Conservation (phyloP, 1,140 invertebrate species). For the Drosophila gunungcola region DNA sequence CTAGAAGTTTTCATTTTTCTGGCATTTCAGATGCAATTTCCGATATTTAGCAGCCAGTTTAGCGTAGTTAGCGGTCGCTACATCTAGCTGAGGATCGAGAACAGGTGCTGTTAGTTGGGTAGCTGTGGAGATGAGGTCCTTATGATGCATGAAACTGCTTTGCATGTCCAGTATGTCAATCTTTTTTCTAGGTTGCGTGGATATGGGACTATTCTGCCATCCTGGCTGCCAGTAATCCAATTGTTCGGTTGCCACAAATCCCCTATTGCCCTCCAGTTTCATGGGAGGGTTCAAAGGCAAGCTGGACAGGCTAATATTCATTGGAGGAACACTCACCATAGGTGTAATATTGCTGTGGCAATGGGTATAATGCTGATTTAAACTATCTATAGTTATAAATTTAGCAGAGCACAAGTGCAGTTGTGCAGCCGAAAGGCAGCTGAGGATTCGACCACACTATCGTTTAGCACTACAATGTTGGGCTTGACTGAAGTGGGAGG, state of each 20-base stretch:
- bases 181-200: slow-evolving; percentile 52
- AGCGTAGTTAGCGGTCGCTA: slow-evolving; percentile 38
- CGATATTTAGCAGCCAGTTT: slow-evolving; percentile 55
- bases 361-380: slow-evolving; percentile 67
- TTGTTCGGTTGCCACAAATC: slow-evolving; percentile 13
- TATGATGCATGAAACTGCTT: slow-evolving; percentile 69
- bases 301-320: slow-evolving; percentile 37
- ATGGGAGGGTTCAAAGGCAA: slow-evolving; percentile 22
- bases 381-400: slow-evolving; percentile 71
- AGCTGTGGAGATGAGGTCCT: slow-evolving; percentile 50
- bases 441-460: slow-evolving; percentile 79
- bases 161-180: slow-evolving; percentile 78
- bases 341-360: slow-evolving; percentile 46
- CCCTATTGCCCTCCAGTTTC: slow-evolving; percentile 47
- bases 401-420: slow-evolving; percentile 69
- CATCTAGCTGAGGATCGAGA: slow-evolving; percentile 15
- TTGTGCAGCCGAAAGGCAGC: slow-evolving; percentile 70
- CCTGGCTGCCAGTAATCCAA: slow-evolving; percentile 61
- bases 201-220: slow-evolving; percentile 43
- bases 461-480: slow-evolving; percentile 81
- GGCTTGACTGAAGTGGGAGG: slow-evolving; percentile 46
- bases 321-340: slow-evolving; percentile 66
- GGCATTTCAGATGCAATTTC: slow-evolving; percentile 53
- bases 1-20: slow-evolving; percentile 10
- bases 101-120: slow-evolving; percentile 9